These are phyloP conservation scores for Tachyglossus aculeatus DNA, from an alignment of 2,797 vertebrate genomes.

Conservation along the genomic window DNA sequence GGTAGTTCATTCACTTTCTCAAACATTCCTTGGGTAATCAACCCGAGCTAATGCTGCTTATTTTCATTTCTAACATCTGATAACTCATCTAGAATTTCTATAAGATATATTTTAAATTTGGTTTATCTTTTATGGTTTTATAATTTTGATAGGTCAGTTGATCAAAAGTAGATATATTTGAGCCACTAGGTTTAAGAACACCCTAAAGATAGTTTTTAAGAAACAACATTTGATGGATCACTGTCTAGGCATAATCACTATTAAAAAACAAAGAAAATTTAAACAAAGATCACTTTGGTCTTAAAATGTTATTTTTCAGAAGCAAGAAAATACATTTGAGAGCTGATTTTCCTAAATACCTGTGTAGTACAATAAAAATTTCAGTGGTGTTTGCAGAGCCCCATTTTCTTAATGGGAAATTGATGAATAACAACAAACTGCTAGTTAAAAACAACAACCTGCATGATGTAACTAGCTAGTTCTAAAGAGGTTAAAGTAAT, in stretches of 20 bases:
- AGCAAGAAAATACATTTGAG: constrained; percentile 19
- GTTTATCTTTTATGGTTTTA: constrained; percentile 5
- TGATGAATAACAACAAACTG: constrained; percentile 81
- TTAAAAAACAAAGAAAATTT: constrained; percentile 35
- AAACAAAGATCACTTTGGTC: background rate
- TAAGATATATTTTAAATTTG: constrained; percentile 10
- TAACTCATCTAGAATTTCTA: constrained; percentile 9
- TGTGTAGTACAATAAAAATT: constrained; percentile 40
- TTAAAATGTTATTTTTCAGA: constrained; percentile 31
- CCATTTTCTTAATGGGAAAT: constrained; percentile 79
- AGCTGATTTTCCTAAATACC: constrained; percentile 39
- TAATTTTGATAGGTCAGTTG: background rate
- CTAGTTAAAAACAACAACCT: constrained; percentile 72
- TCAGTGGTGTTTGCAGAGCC: constrained; percentile 50
- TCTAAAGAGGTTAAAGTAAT: constrained; percentile 78
- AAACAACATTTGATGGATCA: background rate
- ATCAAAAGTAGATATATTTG: background rate
- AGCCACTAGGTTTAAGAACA: constrained; percentile 9
- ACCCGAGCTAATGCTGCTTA: constrained; percentile 27
- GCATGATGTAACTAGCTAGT: constrained; percentile 77
- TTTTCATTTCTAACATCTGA: constrained; percentile 40
- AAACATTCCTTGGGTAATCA: constrained; percentile 57
- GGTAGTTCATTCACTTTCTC: constrained; percentile 10
- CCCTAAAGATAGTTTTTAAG: constrained; percentile 16
- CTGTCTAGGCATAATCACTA: background rate